Base-by-base conservation (phyloP, 2,113 vertebrate species). In the Montifringilla adamsi region DNA sequence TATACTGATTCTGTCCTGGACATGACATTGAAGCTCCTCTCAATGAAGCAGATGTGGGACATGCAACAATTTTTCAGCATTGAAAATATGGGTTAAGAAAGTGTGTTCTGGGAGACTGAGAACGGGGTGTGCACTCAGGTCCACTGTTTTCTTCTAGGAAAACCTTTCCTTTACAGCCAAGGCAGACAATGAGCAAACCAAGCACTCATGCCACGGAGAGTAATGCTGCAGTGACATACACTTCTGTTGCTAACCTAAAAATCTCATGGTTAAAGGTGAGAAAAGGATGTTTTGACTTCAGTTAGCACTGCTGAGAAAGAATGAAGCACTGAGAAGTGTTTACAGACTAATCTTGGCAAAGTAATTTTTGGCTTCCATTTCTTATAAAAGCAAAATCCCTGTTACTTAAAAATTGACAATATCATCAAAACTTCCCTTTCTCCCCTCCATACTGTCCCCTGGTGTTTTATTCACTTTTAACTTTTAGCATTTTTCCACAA, bases 381-480 rank as follows among this genome's bases (percentile, higher is more conserved):
- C 23, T 66, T 46, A 46, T 13, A 67, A 81, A 73, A 80, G 2
- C 2, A 66, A 84, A 81, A 84, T 31, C 1, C 5, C 1, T 33
- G 35, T 30, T 53, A 62, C n/a, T 87, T 18, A n/a, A 95, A 62
- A 62, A 43, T 13, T 16, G 1, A 15, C 10, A 77, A 10, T 37
- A 41, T 33, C 3, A 28, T 41, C 7, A 69, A 64, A 69, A 26
- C 2, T 44, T 59, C 14, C 31, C 28, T n/a, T 10, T 33, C 0
- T 0, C 1, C 2, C 1, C 1, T 2, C 7, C 15, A 28, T 30
- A 41, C 59, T 72, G 21, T 39, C 9, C 13, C 6, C 9, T 46
- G 1, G 21, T 47, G 4, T n/a, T 85, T 58, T 26, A 20, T 35
- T 52, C 0, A 27, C 4, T 84, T 89, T 70, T 14, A 41, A 10